Percentiles rank a stretch among this genome's conserved stretches.
Evolutionary conservation across 2,888 invertebrate species (phyloP).

Genomic region (Chydorus sphaericus): DNA sequence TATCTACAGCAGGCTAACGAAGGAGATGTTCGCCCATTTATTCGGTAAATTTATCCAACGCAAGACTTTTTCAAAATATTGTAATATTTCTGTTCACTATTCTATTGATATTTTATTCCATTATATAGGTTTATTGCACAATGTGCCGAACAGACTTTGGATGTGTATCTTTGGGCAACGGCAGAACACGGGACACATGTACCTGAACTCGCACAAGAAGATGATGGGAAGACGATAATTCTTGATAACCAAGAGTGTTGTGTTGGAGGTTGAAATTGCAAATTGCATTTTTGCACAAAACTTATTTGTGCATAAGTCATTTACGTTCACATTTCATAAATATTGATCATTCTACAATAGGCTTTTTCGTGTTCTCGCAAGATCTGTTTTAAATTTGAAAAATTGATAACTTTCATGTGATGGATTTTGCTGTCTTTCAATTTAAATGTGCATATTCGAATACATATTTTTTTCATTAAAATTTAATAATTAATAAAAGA

Average conservation of each 20-base stretch:
- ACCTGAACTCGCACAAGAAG: slow-evolving; percentile 13
- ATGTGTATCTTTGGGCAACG: slow-evolving; percentile 72
- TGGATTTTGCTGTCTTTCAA: too few species aligned
- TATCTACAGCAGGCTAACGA: slow-evolving; percentile 79
- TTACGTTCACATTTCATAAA: too few species aligned
- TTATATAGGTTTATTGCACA: slow-evolving; percentile 63
- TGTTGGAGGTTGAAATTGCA: slow-evolving; percentile 1
- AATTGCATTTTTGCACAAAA: too few species aligned
- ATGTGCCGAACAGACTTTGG: slow-evolving; percentile 74
- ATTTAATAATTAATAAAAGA: too few species aligned
- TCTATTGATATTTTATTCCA: neutral
- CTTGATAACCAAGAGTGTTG: neutral
- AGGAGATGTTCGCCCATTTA: slow-evolving; percentile 89
- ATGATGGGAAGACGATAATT: slow-evolving; percentile 12
- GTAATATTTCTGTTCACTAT: neutral
- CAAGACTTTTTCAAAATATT: neutral
- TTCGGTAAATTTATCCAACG: slow-evolving; percentile 43
- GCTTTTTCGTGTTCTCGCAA: too few species aligned
- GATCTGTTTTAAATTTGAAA: too few species aligned
- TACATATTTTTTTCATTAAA: too few species aligned
- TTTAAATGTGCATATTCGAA: too few species aligned
- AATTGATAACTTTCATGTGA: too few species aligned
- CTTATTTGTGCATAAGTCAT: too few species aligned
- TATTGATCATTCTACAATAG: too few species aligned
- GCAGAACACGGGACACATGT: slow-evolving; percentile 8